Percentiles rank a stretch among this genome's conserved stretches.
phyloP scores from a whole-genome alignment of 2,797 vertebrate genomes.

The Enteromius unitaeniatus region DNA sequence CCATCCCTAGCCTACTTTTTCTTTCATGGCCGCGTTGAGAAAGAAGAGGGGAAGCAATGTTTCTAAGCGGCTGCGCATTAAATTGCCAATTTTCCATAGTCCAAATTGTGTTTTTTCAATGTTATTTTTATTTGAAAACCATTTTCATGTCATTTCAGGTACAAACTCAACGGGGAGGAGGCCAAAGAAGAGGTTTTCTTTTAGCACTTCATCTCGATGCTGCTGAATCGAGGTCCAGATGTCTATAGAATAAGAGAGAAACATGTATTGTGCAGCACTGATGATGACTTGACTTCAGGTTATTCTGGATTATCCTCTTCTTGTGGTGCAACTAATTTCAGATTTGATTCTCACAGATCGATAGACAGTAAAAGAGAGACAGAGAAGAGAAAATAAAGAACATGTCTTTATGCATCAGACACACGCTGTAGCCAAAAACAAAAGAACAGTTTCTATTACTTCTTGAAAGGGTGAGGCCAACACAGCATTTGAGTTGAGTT shows the following conservation, averaged over 20 bases:
- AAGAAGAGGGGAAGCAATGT: not conserved
- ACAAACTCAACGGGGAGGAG: not conserved
- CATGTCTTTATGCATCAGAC: not conserved
- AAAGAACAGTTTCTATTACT: not conserved
- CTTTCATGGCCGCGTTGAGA: not conserved
- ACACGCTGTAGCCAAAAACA: not conserved
- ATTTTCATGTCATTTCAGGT: not conserved
- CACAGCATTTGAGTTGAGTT: not conserved
- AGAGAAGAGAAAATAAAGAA: too few relatives aligned
- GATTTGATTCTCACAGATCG: not conserved
- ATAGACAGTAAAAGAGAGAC: not conserved
- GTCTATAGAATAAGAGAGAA: not conserved
- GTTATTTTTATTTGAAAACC: not conserved
- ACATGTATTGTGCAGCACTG: not conserved
- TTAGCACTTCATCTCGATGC: not conserved
- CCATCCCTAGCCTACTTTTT: accelerated
- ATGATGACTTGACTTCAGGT: not conserved
- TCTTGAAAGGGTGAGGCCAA: constrained; percentile 15
- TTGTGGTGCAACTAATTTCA: not conserved
- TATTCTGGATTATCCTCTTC: not conserved
- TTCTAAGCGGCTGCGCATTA: not conserved
- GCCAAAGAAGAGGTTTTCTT: not conserved
- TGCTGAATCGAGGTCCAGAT: not conserved
- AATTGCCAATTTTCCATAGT: not conserved
- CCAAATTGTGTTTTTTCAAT: not conserved